Base-by-base conservation (phyloP, 2,797 vertebrate species). In the Allobates femoralis region DNA sequence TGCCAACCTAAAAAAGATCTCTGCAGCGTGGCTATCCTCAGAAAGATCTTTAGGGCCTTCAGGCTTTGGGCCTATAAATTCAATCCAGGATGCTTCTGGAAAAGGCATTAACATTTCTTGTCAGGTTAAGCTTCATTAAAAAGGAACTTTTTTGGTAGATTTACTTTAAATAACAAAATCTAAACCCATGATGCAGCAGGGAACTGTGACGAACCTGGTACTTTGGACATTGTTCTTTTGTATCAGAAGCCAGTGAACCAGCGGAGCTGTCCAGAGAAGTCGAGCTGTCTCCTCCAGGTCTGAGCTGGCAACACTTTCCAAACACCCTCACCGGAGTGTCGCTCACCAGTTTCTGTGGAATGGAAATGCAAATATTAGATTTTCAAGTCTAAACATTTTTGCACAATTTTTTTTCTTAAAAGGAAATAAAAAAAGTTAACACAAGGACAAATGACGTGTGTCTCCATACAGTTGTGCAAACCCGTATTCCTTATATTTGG, bases 261-360 rank as follows among this genome's bases (percentile, higher is more conserved):
- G 96, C 94, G 79, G 95, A 95, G 93, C 97, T 99, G 90, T 99
- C 98, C 92, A 99, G 92, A 84, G 98, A 99, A 80, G 96, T 98
- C 91, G 97, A 97, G 93, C 98, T 99, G 85, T 97, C 98, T 85
- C 97, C 96, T 86, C 96, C 97, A 0, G 97, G 95, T 90, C 96
- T 96, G 86, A 99, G 94, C 4, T 97, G 96, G 92, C 97, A 99
- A 88, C 96, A 99, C 86, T 97, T 98, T 64, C 96, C 97, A 86
- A 98, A 97, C 89, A 97, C 96, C 91, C 96, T 97, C 80, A 94
- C 95, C 91, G 97, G 97, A 86, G 94, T 94, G 83, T 99, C 97
- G 0, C 94, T 95, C 90, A 95, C 96, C 67, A 94, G 93, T 91
- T 94, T 97, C 98, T 99, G 92, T 89, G 92, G 93, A 75, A 73